phyloP scores from a whole-genome alignment of 2,888 invertebrate species.

The Corbicula japonica region DNA sequence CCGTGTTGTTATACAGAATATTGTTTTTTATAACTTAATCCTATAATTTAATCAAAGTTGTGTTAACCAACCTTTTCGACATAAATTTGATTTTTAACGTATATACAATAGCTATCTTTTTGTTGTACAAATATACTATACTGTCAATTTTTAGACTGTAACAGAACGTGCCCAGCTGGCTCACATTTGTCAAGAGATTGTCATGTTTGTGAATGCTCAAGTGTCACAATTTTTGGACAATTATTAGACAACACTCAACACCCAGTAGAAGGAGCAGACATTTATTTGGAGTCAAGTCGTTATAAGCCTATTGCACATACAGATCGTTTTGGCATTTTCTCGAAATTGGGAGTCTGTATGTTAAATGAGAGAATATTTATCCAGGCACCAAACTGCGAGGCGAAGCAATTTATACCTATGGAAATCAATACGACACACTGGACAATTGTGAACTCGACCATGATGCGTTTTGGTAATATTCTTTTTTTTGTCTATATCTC shows the following conservation, averaged over 20 bases:
- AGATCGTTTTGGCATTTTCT: background rate
- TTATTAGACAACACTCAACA: background rate
- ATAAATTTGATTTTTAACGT: too few relatives aligned
- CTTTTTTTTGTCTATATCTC: too few relatives aligned
- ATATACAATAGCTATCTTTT: too few relatives aligned
- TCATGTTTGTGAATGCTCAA: constrained; percentile 10
- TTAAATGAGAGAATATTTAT: background rate
- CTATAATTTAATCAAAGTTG: too few relatives aligned
- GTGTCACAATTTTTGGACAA: background rate
- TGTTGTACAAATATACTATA: too few relatives aligned
- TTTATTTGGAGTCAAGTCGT: constrained; percentile 1
- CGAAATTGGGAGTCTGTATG: constrained; percentile 1
- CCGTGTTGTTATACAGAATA: too few relatives aligned
- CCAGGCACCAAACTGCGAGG: background rate
- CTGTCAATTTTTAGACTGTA: background rate
- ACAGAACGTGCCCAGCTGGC: background rate
- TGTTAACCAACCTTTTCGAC: too few relatives aligned
- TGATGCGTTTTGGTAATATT: too few relatives aligned
- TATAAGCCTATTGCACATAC: background rate
- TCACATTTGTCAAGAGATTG: background rate
- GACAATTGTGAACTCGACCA: too few relatives aligned
- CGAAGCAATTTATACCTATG: background rate
- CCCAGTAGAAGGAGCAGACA: background rate
- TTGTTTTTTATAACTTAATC: too few relatives aligned
- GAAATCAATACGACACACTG: constrained; percentile 5